A percentile compares a stretch with the other conserved stretches of the same genome.
Conservation (phyloP, 2,113 vertebrate species). For the Chaetodon trifascialis region DNA sequence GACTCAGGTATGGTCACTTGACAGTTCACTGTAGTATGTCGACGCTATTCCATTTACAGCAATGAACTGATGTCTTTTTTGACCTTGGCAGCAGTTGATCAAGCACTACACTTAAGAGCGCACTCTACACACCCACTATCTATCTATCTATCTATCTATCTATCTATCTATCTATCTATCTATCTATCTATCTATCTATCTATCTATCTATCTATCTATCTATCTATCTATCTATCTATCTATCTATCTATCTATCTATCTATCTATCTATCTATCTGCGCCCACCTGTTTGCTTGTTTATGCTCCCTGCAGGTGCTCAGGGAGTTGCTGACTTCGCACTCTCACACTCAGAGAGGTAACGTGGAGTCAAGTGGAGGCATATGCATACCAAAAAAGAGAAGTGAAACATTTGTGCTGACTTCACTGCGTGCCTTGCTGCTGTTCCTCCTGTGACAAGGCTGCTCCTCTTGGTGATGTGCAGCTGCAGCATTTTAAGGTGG, state of each 20-base stretch:
- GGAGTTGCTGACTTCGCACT: background rate
- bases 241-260: conserved; percentile 5
- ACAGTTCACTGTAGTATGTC: background rate
- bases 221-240: background rate
- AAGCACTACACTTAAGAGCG: background rate
- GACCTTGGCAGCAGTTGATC: background rate
- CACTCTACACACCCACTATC: background rate
- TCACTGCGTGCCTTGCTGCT: conserved; percentile 23
- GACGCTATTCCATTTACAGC: background rate
- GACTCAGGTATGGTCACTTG: conserved; percentile 6
- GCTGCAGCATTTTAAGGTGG: conserved; percentile 68
- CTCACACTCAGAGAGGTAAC: conserved; percentile 15
- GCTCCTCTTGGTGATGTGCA: conserved; percentile 60
- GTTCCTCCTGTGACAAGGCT: conserved; percentile 49
- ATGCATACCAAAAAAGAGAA: conserved; percentile 45
- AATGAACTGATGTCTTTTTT: conserved; percentile 2
- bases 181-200: no score
- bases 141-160: no score
- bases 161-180: no score
- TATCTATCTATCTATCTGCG: conserved; percentile 1
- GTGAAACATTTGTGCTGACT: conserved; percentile 69
- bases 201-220: no score
- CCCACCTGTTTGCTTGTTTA: conserved; percentile 1
- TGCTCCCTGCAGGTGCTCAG: conserved; percentile 5
- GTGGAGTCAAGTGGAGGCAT: background rate